Conservation (phyloP, 2,113 vertebrate genomes). For the Equus przewalskii region DNA sequence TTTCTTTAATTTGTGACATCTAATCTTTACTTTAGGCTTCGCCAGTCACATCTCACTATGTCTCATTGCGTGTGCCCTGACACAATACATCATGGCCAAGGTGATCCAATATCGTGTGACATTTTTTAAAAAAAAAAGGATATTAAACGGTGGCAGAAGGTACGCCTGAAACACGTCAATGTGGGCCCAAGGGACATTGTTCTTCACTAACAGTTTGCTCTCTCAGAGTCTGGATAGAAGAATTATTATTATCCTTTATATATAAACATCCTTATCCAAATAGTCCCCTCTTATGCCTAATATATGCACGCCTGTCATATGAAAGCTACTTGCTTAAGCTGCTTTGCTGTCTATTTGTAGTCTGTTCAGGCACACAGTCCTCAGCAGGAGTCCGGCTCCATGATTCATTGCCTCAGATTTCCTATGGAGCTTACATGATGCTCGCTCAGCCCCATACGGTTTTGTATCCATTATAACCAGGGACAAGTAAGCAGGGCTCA, state of each 20-base stretch:
- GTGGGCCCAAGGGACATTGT: slow-evolving; percentile 20
- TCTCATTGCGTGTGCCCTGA: slow-evolving; percentile 38
- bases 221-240: slow-evolving; percentile 49
- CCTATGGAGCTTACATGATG: slow-evolving; percentile 91
- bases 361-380: slow-evolving; percentile 89
- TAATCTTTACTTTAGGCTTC: slow-evolving; percentile 70
- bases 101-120: slow-evolving; percentile 73
- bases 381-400: slow-evolving; percentile 88
- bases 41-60: slow-evolving; percentile 42
- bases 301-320: slow-evolving; percentile 86
- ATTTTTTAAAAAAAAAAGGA: slow-evolving; percentile 66
- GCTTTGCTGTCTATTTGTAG: slow-evolving; percentile 89
- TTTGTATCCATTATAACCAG: slow-evolving; percentile 91
- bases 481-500: slow-evolving; percentile 88
- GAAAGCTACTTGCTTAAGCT: slow-evolving; percentile 88
- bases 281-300: slow-evolving; percentile 85
- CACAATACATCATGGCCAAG: slow-evolving; percentile 50
- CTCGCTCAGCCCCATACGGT: slow-evolving; percentile 89
- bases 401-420: slow-evolving; percentile 91
- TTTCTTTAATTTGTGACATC: slow-evolving; percentile 75
- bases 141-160: slow-evolving; percentile 75
- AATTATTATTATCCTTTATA: slow-evolving; percentile 68
- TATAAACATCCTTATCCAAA: slow-evolving; percentile 83
- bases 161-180: neutral
- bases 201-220: slow-evolving; percentile 73